A percentile compares a stretch with the other conserved stretches of the same genome.
These are phyloP conservation scores for Eucera pruinosa DNA, from an alignment of 2,888 invertebrate species.

Conservation along the genomic window DNA sequence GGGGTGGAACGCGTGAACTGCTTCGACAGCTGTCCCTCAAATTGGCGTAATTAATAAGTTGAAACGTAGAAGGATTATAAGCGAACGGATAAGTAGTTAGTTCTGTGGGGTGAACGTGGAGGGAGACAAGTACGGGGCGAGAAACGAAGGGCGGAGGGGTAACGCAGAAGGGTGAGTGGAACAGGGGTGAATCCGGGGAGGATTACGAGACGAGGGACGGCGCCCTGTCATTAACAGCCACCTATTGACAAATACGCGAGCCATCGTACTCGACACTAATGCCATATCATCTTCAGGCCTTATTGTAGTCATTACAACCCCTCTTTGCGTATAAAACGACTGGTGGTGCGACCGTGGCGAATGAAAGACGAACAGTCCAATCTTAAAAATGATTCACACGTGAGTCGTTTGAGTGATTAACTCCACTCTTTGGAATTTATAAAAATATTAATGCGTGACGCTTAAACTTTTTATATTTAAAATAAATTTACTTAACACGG, in stretches of 20 bases:
- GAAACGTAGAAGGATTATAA: constrained; percentile 57
- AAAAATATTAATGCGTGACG: no score
- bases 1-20: constrained; percentile 24
- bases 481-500: no score
- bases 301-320: constrained; percentile 66
- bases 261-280: constrained; percentile 70
- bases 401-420: no score
- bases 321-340: constrained; percentile 32
- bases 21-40: constrained; percentile 58
- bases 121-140: background rate
- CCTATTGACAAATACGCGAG: constrained; percentile 74
- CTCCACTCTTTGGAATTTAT: no score
- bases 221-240: constrained; percentile 75
- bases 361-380: constrained; percentile 32
- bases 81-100: constrained; percentile 50
- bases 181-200: constrained; percentile 55
- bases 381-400: background rate
- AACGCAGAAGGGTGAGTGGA: constrained; percentile 45
- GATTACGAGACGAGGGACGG: constrained; percentile 60
- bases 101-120: constrained; percentile 26
- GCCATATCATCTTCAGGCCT: constrained; percentile 69
- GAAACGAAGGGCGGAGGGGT: constrained; percentile 20
- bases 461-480: no score
- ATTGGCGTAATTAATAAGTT: constrained; percentile 62
- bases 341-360: background rate